Evolutionary conservation across 2,113 vertebrate species (phyloP), one percentile per base, ranked within the genome.

Genomic region (Erinaceus europaeus): DNA sequence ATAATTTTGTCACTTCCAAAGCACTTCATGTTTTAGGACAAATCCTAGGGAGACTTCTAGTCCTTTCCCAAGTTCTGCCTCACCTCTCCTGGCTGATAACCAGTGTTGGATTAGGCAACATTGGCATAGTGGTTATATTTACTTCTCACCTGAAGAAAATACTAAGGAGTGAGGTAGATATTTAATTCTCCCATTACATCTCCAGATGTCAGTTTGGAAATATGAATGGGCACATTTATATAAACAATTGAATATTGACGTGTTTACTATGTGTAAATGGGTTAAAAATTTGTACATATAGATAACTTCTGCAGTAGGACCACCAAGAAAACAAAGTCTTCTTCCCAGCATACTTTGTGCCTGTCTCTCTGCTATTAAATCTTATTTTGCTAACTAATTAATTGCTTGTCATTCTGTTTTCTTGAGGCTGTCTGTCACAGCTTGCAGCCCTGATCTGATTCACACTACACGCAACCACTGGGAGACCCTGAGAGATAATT

Each of bases 301-400:
- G 57, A 52, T 32, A 81, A 50, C 74, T 34, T 71, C 29, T 88
- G 85, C 27, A 38, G n/a, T 25, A 32, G 27, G 21, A 46, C 32
- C 29, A 64, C 23, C 14, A 23, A 73, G 61, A 69, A 89, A 85
- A 92, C 48, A 71, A 62, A 92, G 67, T 84, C 20, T 36, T 68
- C 62, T 83, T 77, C 53, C 44, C 67, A 36, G 34, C 55, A 5
- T 57, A n/a, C 36, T 69, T 29, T 20, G 61, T 69, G 48, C 46
- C 86, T 40, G 20, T 59, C 42, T 90, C 46, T 81, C 64, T 62
- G 74, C 38, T 36, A 12, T 38, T 25, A 79, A 36, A 42, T 71
- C 75, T 46, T 84, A 67, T 38, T 91, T 93, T 75, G 48, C 71
- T 74, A n/a, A 75, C 67, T 67, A 73, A 76, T 86, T 78, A 72